A percentile compares a stretch with the other conserved stretches of the same genome.
phyloP scores from a whole-genome alignment of 2,113 vertebrate genomes.

The Saimiri boliviensis region DNA sequence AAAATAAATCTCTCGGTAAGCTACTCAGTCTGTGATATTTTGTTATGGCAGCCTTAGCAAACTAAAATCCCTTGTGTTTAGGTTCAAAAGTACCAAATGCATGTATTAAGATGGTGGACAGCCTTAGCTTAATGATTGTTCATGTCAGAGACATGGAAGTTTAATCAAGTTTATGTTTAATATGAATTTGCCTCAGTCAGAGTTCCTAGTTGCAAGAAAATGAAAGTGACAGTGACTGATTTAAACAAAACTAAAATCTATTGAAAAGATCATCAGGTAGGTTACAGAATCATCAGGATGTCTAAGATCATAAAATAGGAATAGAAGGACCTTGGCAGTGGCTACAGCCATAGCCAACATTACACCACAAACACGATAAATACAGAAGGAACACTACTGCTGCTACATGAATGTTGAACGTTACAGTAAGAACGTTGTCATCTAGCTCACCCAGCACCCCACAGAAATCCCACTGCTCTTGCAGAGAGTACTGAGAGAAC shows the following conservation, averaged over 20 bases:
- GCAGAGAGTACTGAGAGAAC: not conserved
- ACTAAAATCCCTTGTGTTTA: not conserved
- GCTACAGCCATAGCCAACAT: not conserved
- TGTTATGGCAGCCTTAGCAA: not conserved
- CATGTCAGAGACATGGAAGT: not conserved
- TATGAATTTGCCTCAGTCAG: not conserved
- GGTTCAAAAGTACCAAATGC: not conserved
- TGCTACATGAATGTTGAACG: not conserved
- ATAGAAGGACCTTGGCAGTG: not conserved
- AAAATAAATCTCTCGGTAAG: not conserved
- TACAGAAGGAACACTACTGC: not conserved
- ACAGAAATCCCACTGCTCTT: not conserved
- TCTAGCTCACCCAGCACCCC: not conserved
- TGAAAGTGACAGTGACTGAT: not conserved
- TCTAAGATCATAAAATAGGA: not conserved
- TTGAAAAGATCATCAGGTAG: not conserved
- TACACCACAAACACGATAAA: not conserved
- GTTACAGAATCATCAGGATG: not conserved
- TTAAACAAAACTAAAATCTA: not conserved
- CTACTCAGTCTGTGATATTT: not conserved
- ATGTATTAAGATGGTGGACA: no score
- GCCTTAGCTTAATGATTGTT: not conserved
- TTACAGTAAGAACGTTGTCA: not conserved
- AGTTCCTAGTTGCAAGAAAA: not conserved
- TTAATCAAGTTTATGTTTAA: not conserved